Percentiles rank a stretch among this genome's conserved stretches.
phyloP scores from a whole-genome alignment of 2,113 vertebrate genomes.

The Procavia capensis region DNA sequence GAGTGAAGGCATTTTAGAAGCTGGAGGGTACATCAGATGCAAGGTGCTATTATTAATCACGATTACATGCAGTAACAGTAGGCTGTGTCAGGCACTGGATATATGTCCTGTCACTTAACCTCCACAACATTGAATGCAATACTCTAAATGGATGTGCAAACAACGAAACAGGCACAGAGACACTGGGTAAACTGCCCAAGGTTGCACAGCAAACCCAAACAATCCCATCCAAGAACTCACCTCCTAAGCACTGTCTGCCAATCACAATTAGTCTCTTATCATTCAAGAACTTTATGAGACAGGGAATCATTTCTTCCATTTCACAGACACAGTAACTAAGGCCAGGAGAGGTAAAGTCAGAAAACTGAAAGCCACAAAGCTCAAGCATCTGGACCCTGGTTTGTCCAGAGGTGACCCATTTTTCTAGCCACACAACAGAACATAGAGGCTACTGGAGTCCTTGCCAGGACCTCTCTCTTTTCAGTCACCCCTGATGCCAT shows the following conservation, averaged over 20 bases:
- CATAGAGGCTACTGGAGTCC: neutral
- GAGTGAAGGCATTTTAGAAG: neutral
- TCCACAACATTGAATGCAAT: neutral
- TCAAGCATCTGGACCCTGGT: slow-evolving; percentile 1
- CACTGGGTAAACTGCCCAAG: slow-evolving; percentile 7
- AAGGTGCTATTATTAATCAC: neutral
- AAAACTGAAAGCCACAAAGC: neutral
- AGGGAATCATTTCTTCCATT: neutral
- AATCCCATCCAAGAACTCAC: neutral
- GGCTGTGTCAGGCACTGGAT: neutral
- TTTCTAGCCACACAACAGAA: neutral
- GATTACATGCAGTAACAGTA: neutral
- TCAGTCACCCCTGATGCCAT: neutral
- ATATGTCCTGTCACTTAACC: neutral
- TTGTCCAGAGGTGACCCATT: neutral
- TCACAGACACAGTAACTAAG: neutral
- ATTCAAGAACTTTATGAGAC: neutral
- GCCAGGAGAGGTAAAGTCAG: neutral
- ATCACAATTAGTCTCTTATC: neutral
- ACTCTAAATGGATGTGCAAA: neutral
- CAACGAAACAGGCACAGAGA: slow-evolving; percentile 44
- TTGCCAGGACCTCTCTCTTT: neutral
- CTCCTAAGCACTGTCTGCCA: neutral
- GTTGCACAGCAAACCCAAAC: slow-evolving; percentile 7
- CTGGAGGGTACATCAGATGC: neutral